Percentiles rank a stretch among this genome's conserved stretches.
Conservation (phyloP, 2,888 invertebrate species). For the Steinernema carpocapsae region DNA sequence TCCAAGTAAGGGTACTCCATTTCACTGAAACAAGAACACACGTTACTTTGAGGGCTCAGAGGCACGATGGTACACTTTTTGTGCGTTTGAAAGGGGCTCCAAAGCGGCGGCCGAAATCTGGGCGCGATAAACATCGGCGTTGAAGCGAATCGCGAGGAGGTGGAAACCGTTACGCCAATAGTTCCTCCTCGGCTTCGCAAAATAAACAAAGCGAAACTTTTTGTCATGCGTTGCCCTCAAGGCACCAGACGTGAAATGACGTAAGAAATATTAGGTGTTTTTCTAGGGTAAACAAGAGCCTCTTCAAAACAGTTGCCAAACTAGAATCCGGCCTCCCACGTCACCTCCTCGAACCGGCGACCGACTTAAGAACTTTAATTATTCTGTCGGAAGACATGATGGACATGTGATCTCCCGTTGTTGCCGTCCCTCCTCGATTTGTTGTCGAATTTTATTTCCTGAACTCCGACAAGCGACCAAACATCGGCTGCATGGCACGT, state of each 20-base stretch:
- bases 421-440: not conserved
- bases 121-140: constrained; percentile 4
- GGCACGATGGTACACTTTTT: too few species aligned
- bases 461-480: not conserved
- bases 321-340: too few species aligned
- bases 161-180: constrained; percentile 19
- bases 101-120: not conserved
- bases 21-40: constrained; percentile 50
- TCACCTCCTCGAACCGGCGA: not conserved
- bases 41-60: not conserved
- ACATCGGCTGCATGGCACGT: constrained; percentile 14
- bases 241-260: not conserved
- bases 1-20: constrained; percentile 56
- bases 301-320: not conserved
- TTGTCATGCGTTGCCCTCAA: not conserved
- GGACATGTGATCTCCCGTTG: constrained; percentile 18
- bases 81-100: too few species aligned
- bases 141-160: constrained; percentile 6
- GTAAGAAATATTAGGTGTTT: not conserved
- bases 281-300: not conserved
- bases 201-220: constrained; percentile 3
- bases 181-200: not conserved
- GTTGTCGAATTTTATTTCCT: constrained; percentile 3
- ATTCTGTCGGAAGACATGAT: not conserved
- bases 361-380: not conserved